A percentile compares a stretch with the other conserved stretches of the same genome.
Conservation (phyloP, 1,140 invertebrate species). For the Calosoma granatense region DNA sequence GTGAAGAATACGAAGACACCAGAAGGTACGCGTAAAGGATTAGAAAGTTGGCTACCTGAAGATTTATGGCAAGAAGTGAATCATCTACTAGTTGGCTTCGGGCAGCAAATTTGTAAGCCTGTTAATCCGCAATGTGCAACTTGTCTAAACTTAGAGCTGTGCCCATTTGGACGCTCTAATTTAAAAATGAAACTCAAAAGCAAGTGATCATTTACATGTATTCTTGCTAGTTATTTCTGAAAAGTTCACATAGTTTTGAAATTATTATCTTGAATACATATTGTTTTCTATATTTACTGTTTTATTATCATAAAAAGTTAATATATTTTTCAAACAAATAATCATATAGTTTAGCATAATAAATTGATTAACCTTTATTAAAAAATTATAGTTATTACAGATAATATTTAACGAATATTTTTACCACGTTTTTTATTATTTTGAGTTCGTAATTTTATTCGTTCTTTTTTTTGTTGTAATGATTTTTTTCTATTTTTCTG, state of each 20-base stretch:
- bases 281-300: no score
- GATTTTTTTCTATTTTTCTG: conserved; percentile 49
- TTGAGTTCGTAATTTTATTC: conserved; percentile 15
- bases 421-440: conserved; percentile 10
- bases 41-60: conserved; percentile 86
- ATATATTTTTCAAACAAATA: no score
- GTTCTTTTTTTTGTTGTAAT: conserved; percentile 22
- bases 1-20: conserved; percentile 67
- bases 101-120: conserved; percentile 83
- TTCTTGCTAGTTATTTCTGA: background rate
- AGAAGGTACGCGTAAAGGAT: conserved; percentile 69
- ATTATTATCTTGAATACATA: no score
- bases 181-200: conserved; percentile 19
- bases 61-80: conserved; percentile 86
- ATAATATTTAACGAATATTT: no score
- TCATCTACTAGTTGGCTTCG: conserved; percentile 89
- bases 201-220: conserved; percentile 3
- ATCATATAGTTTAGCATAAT: no score
- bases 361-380: no score
- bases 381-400: no score
- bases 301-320: no score
- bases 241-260: no score
- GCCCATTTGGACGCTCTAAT: conserved; percentile 53
- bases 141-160: conserved; percentile 77
- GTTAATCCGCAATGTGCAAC: conserved; percentile 67